Evolutionary conservation across 35 echinoderm and acorn worm genomes (phyloP), one percentile per base, ranked within the genome.

Genomic region (Patiria miniata): DNA sequence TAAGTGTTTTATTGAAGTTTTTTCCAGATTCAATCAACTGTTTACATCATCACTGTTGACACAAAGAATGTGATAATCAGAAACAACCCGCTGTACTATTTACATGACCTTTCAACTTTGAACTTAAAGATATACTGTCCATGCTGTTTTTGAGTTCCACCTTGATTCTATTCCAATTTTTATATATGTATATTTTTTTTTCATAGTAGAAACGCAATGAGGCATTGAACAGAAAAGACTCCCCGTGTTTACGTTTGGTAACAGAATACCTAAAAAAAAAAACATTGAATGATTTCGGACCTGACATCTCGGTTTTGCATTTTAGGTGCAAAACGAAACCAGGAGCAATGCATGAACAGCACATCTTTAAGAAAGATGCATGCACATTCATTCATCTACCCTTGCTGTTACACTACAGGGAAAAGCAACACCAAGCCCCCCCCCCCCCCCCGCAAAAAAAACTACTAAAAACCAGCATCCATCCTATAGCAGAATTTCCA

Each of bases 61-160:
- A 73, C 65, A 73, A 18, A 73, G 34, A 36, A 73, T 73, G 65
- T 32, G 65, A 73, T 73, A 34, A 73, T 73, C 29, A 73, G 65
- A 30, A 73, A 73, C 65, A 73, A 73, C 65, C 65, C 65, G 26
- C 34, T 22, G 65, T 30, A 73, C 7, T 73, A 73, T 73, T 73
- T 73, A 73, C 65, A 73, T 73, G 29, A 73, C 65, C 19, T 73
- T 73, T 73, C 26, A 73, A 30, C 10, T 73, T 36, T 73, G 65
- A 73, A 73, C 34, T 36, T 32, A 73, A 32, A 73, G 26, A 30
- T 32, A 73, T 14, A 73, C 17, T 60, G 57, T 60, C 19, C 19
- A 26, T 5, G 57, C 28, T 60, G 19, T n/a, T 60, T 60, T 60
- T 18, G 8, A n/a, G 19, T 6, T n/a, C 19, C 19, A 60, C 28